Base-by-base conservation (phyloP, 2,888 invertebrate species). In the Leptinotarsa juncta region DNA sequence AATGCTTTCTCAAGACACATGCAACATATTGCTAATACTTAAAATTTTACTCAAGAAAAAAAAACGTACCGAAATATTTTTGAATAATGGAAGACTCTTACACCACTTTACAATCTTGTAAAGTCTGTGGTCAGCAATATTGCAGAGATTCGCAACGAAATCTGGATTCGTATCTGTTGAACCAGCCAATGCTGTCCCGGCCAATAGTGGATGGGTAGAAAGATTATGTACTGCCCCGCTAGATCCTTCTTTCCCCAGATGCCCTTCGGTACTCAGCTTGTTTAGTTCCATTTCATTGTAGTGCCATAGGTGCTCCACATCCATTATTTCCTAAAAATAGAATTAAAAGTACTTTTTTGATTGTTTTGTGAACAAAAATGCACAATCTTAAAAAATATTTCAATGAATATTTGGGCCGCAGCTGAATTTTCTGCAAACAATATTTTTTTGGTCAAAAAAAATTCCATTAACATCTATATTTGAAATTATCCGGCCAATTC, bases 81-180 rank as follows among this genome's bases (percentile, higher is more conserved):
- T 97, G 87, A 98, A 98, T 42, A 98, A 92, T 18, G 98, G 98
- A 87, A 98, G 89, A 88, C 97, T 97, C 88, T 98, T 96, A 90
- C 98, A 98, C 98, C 98, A 98, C 87, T 98, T 97, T 78, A 98
- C 98, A 82, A 98, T 97, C 90, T 98, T 97, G 88, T 98, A 98
- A 20, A 98, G 91, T 67, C 98, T 91, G 88, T 97, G 96, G 88
- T 98, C 98, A 65, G 98, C 98, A 77, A 97, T 97, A 86, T 96
- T 95, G 90, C 96, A 97, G 84, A 97, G 90, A 88, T 96, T 96
- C 2, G 96, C 95, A 70, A 97, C 91, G 87, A 95, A 94, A 89
- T 96, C 96, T 0, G 95, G 95, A 88, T 93, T 93, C 70, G 93
- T 92, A 87, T 93, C 93, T 5, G 86, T 84, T 10, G 86, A 86